Percentiles rank a stretch among this genome's conserved stretches.
Evolutionary conservation across 2,113 vertebrate species (phyloP).

Genomic region (Blennius ocellaris): DNA sequence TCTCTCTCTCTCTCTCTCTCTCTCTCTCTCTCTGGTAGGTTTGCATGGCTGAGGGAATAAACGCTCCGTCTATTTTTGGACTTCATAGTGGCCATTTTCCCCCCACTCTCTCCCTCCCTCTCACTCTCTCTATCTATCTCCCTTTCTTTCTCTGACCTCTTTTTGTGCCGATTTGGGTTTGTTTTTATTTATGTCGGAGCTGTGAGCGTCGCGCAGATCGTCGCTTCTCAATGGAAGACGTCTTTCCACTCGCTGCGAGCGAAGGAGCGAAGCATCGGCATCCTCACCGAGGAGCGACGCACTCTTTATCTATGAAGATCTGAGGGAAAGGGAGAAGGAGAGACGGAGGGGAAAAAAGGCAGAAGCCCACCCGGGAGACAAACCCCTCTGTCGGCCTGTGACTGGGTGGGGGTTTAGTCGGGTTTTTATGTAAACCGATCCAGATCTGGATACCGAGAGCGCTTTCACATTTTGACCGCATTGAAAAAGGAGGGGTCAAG

Average conservation of each 20-base stretch:
- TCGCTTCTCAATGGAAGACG: slow-evolving; percentile 73
- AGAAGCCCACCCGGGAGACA: neutral
- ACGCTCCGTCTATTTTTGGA: slow-evolving; percentile 70
- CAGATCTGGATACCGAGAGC: neutral
- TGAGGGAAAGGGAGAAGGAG: neutral
- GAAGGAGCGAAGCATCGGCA: slow-evolving; percentile 34
- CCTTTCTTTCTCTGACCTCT: too few species aligned
- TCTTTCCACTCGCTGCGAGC: slow-evolving; percentile 48
- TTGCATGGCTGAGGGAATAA: slow-evolving; percentile 38
- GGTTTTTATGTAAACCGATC: too few species aligned
- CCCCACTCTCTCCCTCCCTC: neutral
- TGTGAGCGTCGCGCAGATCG: slow-evolving; percentile 19
- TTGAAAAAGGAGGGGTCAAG: slow-evolving; percentile 24
- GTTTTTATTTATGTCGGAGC: neutral
- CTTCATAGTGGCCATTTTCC: slow-evolving; percentile 53
- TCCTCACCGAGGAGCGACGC: slow-evolving; percentile 29
- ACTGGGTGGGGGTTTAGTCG: neutral
- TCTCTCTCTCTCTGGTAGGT: slow-evolving; percentile 36
- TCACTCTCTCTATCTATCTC: neutral
- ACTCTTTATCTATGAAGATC: slow-evolving; percentile 37
- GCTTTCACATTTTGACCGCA: slow-evolving; percentile 29
- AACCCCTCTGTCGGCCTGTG: slow-evolving; percentile 7
- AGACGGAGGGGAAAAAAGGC: too few species aligned
- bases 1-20: slow-evolving; percentile 1
- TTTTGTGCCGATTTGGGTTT: slow-evolving; percentile 17